These are phyloP conservation scores for Morphnarchus princeps DNA, from an alignment of 2,113 vertebrate genomes.

Conservation along the genomic window DNA sequence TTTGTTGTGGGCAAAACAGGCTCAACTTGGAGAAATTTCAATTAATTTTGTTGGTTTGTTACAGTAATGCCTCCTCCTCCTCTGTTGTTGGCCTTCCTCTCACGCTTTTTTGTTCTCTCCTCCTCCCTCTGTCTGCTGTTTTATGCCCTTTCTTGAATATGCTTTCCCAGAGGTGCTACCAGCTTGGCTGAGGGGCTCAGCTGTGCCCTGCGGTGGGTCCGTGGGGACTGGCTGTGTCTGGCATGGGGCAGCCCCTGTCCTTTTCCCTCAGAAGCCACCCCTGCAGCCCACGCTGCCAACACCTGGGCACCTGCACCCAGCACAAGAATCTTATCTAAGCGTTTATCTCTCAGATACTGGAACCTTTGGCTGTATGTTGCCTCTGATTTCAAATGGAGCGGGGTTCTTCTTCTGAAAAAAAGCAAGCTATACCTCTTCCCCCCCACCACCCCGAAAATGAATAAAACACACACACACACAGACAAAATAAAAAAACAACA, in stretches of 20 bases:
- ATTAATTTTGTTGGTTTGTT: not conserved
- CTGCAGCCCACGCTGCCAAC: not conserved
- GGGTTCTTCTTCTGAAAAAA: not conserved
- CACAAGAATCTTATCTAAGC: not conserved
- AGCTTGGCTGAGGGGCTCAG: not conserved
- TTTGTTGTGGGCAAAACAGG: not conserved
- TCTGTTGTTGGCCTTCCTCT: fast-evolving
- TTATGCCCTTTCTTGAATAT: not conserved
- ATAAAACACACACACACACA: not conserved
- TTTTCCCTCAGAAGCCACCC: fast-evolving
- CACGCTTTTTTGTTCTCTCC: not conserved
- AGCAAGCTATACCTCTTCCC: not conserved
- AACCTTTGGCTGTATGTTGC: not conserved
- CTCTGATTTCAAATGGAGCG: not conserved
- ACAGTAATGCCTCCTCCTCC: not conserved
- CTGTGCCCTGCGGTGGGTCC: not conserved
- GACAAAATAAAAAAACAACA: no score
- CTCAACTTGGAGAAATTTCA: not conserved
- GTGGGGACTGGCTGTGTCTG: fast-evolving
- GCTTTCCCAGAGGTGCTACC: not conserved
- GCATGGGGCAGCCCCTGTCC: fast-evolving
- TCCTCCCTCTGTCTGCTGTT: fast-evolving
- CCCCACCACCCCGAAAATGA: not conserved
- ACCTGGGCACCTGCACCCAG: no score
- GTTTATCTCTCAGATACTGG: not conserved